Base-by-base conservation (phyloP, 35 echinoderm and acorn worm species). In the Strongylocentrotus purpuratus region DNA sequence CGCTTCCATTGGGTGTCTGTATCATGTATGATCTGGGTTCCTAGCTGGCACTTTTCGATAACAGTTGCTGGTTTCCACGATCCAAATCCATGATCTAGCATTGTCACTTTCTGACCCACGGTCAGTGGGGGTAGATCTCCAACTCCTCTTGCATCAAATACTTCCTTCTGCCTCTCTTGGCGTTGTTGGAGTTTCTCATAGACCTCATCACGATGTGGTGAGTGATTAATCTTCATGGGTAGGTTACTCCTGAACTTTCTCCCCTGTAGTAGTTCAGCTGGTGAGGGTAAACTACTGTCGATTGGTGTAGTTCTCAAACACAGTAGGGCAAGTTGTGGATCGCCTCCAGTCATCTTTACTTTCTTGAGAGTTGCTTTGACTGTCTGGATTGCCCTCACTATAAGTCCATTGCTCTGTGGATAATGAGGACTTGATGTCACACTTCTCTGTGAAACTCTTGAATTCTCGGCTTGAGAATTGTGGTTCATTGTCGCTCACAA, bases 401-500 rank as follows among this genome's bases (percentile, higher is more conserved):
- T 94, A 22, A 97, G 95, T 61, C 97, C 94, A 88, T 98, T 97
- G 10, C 94, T 96, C 78, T 94, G 94, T 2, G 97, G 96, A 48
- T 98, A 97, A 25, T 94, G 86, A 2, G 96, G 97, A 59, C 92
- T 96, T 50, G 97, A 98, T 13, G 96, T 96, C 18, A 98, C 87
- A 98, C 50, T 94, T 18, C 7, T 92, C 31, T 25, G 96, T 61
- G 89, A 96, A 94, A 11, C 93, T 35, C n/a, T 45, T 45, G 61
- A 94, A 96, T 41, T 96, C 61, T 46, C 46, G 45, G 85, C 94
- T 97, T 9, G 31, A 31, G 87, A 94, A 99, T 47, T 97, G 98
- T 11, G 96, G 97, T 46, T 94, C 95, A 88, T 95, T 97, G 90
- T 99, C 96, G 52, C 94, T 96, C 97, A n/a, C n/a, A n/a, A n/a